Evolutionary conservation across 2,113 vertebrate genomes (phyloP).

Genomic region (Fulmarus glacialis): DNA sequence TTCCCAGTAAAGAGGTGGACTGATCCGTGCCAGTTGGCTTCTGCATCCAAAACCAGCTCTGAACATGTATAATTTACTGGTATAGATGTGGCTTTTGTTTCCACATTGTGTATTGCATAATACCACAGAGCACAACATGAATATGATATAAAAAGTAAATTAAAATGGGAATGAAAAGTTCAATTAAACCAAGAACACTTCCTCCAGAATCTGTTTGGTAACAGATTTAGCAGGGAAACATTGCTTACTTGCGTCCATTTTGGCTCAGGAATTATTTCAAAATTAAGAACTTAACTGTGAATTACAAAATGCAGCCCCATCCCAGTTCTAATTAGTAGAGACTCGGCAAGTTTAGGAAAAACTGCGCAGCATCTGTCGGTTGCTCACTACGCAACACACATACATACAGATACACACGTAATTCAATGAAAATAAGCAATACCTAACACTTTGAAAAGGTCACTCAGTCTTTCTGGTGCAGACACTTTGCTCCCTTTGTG

Average conservation of each 20-base stretch:
- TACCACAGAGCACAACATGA: neutral
- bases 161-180: neutral
- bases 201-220: neutral
- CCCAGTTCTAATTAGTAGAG: neutral
- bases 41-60: neutral
- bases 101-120: neutral
- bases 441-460: slow-evolving; percentile 53
- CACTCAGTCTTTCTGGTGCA: slow-evolving; percentile 34
- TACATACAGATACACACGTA: neutral
- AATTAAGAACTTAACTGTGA: neutral
- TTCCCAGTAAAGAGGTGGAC: neutral
- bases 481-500: slow-evolving; percentile 51
- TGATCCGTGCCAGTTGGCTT: neutral
- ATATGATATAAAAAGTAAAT: neutral
- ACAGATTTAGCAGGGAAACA: neutral
- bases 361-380: neutral
- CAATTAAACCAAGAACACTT: neutral
- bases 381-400: neutral
- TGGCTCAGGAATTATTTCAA: neutral
- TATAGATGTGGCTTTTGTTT: neutral
- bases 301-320: neutral
- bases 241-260: neutral
- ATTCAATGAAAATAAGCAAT: slow-evolving; percentile 52
- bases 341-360: neutral
- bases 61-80: neutral